phyloP scores from a whole-genome alignment of 2,888 invertebrate genomes.

The Epirrhoe alternata region DNA sequence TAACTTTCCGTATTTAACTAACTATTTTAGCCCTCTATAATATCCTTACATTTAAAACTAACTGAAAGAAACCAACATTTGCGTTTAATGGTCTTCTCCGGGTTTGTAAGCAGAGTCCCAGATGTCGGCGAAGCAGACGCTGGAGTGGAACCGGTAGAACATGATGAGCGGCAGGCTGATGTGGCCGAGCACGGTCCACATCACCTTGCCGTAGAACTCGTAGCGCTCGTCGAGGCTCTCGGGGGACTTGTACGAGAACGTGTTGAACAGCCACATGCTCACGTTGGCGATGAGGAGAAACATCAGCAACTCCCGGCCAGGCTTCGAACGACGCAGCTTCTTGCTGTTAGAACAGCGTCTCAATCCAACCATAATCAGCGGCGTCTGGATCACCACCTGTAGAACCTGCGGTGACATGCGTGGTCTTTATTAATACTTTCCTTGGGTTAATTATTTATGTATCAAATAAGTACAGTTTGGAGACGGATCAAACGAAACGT shows the following conservation, averaged over 20 bases:
- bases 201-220: conserved; percentile 88
- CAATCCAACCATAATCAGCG: conserved; percentile 89
- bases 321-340: conserved; percentile 87
- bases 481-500: no score
- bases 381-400: conserved; percentile 90
- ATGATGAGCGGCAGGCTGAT: conserved; percentile 90
- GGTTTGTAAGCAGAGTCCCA: conserved; percentile 91
- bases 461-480: no score
- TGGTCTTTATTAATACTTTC: conserved; percentile 29
- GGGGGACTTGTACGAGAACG: conserved; percentile 86
- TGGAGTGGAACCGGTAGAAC: conserved; percentile 91
- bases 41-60: no score
- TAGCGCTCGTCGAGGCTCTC: conserved; percentile 84
- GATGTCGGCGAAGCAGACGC: conserved; percentile 91
- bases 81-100: conserved; percentile 69
- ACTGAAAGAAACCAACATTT: no score
- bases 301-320: conserved; percentile 90
- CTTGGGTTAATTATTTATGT: no score
- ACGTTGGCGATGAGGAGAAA: conserved; percentile 91
- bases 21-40: no score
- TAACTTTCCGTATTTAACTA: no score
- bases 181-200: conserved; percentile 91
- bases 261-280: conserved; percentile 91
- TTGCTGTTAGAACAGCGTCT: conserved; percentile 89
- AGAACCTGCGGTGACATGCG: conserved; percentile 76